Evolutionary conservation across 2,888 invertebrate genomes (phyloP).

Genomic region (Nemotelus nigrinus): DNA sequence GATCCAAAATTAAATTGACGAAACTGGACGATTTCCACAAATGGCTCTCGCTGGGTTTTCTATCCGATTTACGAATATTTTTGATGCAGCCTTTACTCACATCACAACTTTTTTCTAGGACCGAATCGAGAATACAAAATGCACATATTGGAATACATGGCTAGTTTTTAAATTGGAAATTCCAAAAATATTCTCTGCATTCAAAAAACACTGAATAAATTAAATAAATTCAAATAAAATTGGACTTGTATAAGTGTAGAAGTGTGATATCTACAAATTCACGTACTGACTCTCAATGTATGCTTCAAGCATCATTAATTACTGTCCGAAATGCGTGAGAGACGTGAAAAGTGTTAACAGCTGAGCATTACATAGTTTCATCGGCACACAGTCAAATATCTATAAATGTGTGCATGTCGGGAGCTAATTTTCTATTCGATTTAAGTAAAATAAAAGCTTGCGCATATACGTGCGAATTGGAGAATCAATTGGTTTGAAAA

Average conservation of each 20-base stretch:
- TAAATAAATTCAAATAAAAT: neutral
- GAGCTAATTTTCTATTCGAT: conserved; percentile 20
- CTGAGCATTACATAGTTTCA: conserved; percentile 28
- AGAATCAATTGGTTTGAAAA: conserved; percentile 38
- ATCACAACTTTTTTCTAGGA: conserved; percentile 18
- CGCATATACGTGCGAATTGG: conserved; percentile 28
- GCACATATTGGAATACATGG: no score
- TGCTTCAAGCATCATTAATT: neutral
- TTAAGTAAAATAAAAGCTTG: conserved; percentile 28
- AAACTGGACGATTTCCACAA: neutral
- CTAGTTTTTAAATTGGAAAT: neutral
- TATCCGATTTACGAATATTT: neutral
- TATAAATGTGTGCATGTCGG: neutral
- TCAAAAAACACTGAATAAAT: neutral
- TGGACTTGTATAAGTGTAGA: neutral
- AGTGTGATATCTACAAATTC: neutral
- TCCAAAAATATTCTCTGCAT: conserved; percentile 2
- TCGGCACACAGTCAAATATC: no score
- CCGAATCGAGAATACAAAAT: neutral
- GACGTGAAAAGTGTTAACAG: conserved; percentile 40
- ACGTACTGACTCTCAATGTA: no score
- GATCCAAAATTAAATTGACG: no score
- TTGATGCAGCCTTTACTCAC: neutral
- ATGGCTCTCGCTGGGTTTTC: conserved; percentile 7
- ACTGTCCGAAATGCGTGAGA: conserved; percentile 24